Base-by-base conservation (phyloP, 2,888 invertebrate genomes). In the Ochlodes sylvanus region DNA sequence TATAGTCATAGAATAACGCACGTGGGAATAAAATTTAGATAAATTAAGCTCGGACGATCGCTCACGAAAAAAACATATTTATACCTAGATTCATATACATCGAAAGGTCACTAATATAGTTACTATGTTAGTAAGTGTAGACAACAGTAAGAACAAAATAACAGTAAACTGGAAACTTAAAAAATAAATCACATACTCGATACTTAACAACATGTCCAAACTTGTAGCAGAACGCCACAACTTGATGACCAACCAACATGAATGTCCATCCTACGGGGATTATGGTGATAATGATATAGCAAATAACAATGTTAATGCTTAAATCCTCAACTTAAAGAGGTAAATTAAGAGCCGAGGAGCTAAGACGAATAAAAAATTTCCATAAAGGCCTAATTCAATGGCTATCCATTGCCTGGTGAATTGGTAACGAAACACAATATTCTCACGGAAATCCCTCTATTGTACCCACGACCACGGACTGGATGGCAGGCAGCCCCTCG, bases 401-500 rank as follows among this genome's bases (percentile, higher is more conserved):
- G 15, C n/a, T 57, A 42, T 47, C 12, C 42, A 27, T 32, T 27
- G 41, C 21, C 27, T 71, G 70, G 73, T 77, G 76, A 74, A 76
- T 75, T 75, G 73, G 77, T 74, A 75, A 72, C 73, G 71, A 77
- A 77, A 78, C 75, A 76, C 81, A 78, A 78, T 76, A 84, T 84
- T 84, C 83, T 83, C 83, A 81, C 79, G 81, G 80, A 85, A 85
- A 85, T 86, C 81, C 81, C 81, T 81, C 79, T 77, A 81, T 81
- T 81, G 78, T 84, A 77, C 77, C 79, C 79, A 76, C 81, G 79
- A 76, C 79, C 79, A 76, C 81, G 79, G 76, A 77, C 81, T 81
- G 79, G 77, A 60, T 58, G 47, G 78, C 82, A 77, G 83, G 87
- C 89, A 89, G 86, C 91, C 91, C 92, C 90, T 89, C 86, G 77